Base-by-base conservation (phyloP, 2,113 vertebrate species). In the Mus pahari region DNA sequence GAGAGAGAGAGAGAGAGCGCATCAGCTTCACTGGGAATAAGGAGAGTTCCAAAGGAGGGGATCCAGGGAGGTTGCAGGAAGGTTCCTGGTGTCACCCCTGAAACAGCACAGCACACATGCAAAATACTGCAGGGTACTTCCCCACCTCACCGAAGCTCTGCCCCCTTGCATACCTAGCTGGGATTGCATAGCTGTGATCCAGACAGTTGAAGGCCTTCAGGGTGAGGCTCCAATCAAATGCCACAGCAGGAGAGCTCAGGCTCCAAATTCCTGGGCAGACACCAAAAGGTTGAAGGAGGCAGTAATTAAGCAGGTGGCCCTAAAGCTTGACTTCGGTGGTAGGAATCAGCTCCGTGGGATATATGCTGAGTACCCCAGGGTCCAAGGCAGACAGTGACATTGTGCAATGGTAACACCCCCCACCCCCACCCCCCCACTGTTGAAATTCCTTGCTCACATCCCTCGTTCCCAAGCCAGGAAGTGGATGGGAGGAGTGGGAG, bases 271-370 rank as follows among this genome's bases (percentile, higher is more conserved):
- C 17, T 2, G 5, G 9, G 26, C 16, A 48, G 17, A 22, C 39
- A 93, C 58, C 73, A 12, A 77, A 64, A 70, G 71, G 16, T 20
- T 55, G 78, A 70, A 50, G 50, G 96, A 95, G 81, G 94, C 94
- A 92, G 95, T 89, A 96, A 97, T 97, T 96, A 98, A 97, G 89
- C 75, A 94, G 97, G 95, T 94, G 97, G 97, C 97, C 75, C 97
- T n/a, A 96, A 96, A 97, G 96, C 39, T 10, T 86, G 68, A 33
- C 91, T 50, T 50, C 42, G 48, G 26, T 6, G 74, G 55, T 22
- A 14, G 64, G 68, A 75, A 92, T 96, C 97, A 93, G 95, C 79
- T 98, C 96, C 97, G 93, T 96, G 82, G 48, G 70, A 22, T 0
- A 1, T 16, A 4, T 16, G 7, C 1, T 22, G 16, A 28, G 13